These are phyloP conservation scores for Callyntrura guangdongensis DNA, from an alignment of 2,888 invertebrate genomes.

Conservation along the genomic window DNA sequence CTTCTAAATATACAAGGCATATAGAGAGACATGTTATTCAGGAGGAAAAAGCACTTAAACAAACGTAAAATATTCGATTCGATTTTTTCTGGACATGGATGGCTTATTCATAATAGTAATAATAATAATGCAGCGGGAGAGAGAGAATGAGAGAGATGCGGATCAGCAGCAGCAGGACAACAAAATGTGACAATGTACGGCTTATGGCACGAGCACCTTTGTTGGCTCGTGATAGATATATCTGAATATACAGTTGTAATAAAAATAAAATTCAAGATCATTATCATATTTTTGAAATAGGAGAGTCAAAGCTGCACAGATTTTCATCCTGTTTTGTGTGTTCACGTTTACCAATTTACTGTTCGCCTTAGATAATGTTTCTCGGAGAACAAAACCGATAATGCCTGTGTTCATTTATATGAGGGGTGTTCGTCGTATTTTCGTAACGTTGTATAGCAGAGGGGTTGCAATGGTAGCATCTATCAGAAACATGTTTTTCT, in stretches of 20 bases:
- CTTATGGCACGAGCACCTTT: constrained; percentile 57
- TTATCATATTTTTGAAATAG: constrained; percentile 31
- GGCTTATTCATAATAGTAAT: constrained; percentile 2
- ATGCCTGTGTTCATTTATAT: constrained; percentile 42
- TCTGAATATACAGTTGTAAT: background rate
- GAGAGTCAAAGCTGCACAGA: constrained; percentile 23
- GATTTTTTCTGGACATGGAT: constrained; percentile 55
- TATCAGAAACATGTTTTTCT: constrained; percentile 41
- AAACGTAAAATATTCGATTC: constrained; percentile 63
- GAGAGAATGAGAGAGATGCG: too few species aligned
- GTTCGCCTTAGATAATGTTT: background rate
- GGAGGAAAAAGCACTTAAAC: constrained; percentile 47
- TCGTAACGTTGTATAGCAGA: background rate
- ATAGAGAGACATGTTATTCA: background rate
- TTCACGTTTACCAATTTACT: background rate
- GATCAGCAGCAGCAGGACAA: constrained; percentile 6
- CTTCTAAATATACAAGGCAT: background rate
- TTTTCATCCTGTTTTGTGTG: background rate
- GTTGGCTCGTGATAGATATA: background rate
- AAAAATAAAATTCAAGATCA: constrained; percentile 37
- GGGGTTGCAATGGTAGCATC: background rate
- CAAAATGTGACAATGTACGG: constrained; percentile 15
- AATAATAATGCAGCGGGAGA: constrained; percentile 47
- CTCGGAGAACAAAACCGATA: background rate
- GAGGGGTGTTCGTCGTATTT: constrained; percentile 60